Evolutionary conservation across 1,140 invertebrate species (phyloP).

Genomic region (Bactericera cockerelli): DNA sequence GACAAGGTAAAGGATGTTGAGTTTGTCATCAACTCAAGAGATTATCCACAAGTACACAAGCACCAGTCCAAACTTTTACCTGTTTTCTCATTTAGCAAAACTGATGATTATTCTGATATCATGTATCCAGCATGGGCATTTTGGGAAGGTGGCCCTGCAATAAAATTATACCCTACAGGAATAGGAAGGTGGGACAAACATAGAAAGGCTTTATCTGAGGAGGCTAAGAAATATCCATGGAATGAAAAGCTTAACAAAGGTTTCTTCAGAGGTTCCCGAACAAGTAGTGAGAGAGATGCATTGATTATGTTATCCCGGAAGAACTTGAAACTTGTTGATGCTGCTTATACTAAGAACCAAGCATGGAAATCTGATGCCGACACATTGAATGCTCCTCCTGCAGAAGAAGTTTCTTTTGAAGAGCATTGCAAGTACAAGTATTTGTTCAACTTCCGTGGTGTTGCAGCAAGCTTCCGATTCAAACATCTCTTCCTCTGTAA

Average conservation of each 20-base stretch:
- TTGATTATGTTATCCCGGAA: slow-evolving; percentile 71
- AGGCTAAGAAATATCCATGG: slow-evolving; percentile 58
- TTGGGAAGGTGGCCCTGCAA: slow-evolving; percentile 94
- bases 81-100: slow-evolving; percentile 92
- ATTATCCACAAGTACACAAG: slow-evolving; percentile 74
- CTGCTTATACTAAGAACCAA: slow-evolving; percentile 94
- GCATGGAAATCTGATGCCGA: slow-evolving; percentile 93
- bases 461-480: slow-evolving; percentile 91
- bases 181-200: slow-evolving; percentile 84
- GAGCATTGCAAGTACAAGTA: slow-evolving; percentile 89
- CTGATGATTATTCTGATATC: slow-evolving; percentile 70
- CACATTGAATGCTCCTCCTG: slow-evolving; percentile 66
- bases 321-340: slow-evolving; percentile 66
- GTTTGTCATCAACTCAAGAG: slow-evolving; percentile 73
- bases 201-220: slow-evolving; percentile 48
- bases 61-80: slow-evolving; percentile 46
- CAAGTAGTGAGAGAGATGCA: slow-evolving; percentile 75
- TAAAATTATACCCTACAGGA: slow-evolving; percentile 78
- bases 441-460: slow-evolving; percentile 90
- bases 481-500: slow-evolving; percentile 91
- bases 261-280: slow-evolving; percentile 89
- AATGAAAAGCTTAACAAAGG: slow-evolving; percentile 52
- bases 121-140: slow-evolving; percentile 96
- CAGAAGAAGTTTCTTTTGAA: slow-evolving; percentile 74
- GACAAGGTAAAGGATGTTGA: slow-evolving; percentile 64